Conservation (phyloP, 1,140 invertebrate genomes). For the Atta texana region DNA sequence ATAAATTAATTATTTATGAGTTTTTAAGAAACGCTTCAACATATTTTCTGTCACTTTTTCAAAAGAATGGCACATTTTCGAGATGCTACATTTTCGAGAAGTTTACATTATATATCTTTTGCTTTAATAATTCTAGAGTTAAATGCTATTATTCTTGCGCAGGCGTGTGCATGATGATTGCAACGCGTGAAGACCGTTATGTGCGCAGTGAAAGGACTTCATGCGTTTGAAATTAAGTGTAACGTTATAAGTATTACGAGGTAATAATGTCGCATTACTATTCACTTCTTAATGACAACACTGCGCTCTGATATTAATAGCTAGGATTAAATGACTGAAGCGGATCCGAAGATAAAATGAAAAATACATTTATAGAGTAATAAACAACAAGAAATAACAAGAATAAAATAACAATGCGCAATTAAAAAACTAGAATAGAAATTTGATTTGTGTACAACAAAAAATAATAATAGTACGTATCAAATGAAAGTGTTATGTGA, state of each 20-base stretch:
- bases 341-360: background rate
- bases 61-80: background rate
- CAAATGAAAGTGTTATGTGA: background rate
- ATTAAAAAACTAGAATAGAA: conserved; percentile 8
- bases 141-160: conserved; percentile 35
- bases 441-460: background rate
- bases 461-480: background rate
- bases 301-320: conserved; percentile 18
- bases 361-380: background rate
- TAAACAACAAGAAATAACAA: background rate
- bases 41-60: background rate
- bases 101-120: background rate
- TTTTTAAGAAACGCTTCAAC: background rate
- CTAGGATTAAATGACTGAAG: background rate
- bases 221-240: conserved; percentile 54
- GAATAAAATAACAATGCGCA: conserved; percentile 4
- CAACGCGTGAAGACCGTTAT: conserved; percentile 52
- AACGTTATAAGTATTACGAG: conserved; percentile 42
- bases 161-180: conserved; percentile 41
- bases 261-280: conserved; percentile 44
- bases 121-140: background rate
- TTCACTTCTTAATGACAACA: conserved; percentile 26
- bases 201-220: conserved; percentile 54
- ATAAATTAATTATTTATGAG: no score
- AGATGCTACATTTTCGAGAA: background rate